Base-by-base conservation (phyloP, 1,140 invertebrate genomes). In the Asobara japonica region DNA sequence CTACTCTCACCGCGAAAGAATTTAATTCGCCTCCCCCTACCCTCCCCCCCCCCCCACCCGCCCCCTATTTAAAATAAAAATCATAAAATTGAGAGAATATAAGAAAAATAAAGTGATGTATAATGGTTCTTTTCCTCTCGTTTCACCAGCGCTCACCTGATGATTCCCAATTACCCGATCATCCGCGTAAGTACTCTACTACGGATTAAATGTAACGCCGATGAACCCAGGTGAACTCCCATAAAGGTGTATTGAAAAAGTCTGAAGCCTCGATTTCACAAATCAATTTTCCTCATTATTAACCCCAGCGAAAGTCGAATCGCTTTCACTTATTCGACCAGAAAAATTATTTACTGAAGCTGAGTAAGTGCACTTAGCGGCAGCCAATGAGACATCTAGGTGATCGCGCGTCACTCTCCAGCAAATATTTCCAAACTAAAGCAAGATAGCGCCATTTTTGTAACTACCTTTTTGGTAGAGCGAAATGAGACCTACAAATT, bases 81-180 rank as follows among this genome's bases (percentile, higher is more conserved):
- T 25, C 20, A 56, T 56, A 56, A 25, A 56, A 56, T 56, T 25
- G 22, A 22, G 30, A 48, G 18, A 30, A 31, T 62, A 45, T 22
- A 41, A 71, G 75, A 81, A 73, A 60, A 78, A 77, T n/a, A 68
- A 73, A 76, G 77, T 74, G 38, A 64, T 74, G 76, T 65, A 77
- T 82, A 82, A 82, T 82, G 74, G 78, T 74, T 74, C 74, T 76
- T 79, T 81, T 82, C 80, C 81, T 82, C 76, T 79, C 77, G 71
- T 75, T 77, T 74, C 69, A 51, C 18, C 18, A 56, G 20, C 45
- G 72, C 56, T 62, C 36, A 45, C 36, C 31, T 71, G 69, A 65
- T 71, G 62, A 38, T 36, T 31, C 48, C 31, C 56, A 69, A 69
- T 69, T 67, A 68, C 72, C 45, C 66, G 33, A 38, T 48, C 41